Percentiles rank a stretch among this genome's conserved stretches.
These are phyloP conservation scores for Stictonetta naevosa DNA, from an alignment of 2,113 vertebrate genomes.

Conservation along the genomic window DNA sequence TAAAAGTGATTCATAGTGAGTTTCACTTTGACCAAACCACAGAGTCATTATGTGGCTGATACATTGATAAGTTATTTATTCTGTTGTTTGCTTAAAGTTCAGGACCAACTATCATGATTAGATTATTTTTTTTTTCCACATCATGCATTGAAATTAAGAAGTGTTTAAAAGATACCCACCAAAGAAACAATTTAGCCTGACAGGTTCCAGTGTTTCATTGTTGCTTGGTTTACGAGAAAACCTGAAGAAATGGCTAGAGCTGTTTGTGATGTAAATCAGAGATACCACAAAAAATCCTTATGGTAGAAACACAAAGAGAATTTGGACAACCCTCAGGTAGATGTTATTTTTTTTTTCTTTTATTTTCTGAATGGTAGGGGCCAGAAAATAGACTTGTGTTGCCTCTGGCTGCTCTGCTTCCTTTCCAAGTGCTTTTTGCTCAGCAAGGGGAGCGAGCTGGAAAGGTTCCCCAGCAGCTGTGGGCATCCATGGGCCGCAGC, in stretches of 20 bases:
- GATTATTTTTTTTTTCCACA: not conserved
- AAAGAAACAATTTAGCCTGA: not conserved
- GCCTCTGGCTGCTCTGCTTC: not conserved
- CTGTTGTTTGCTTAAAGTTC: not conserved
- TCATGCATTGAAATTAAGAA: not conserved
- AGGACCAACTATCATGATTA: not conserved
- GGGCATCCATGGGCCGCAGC: not conserved
- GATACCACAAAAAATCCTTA: not conserved
- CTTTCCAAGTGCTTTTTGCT: not conserved
- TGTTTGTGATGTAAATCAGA: not conserved
- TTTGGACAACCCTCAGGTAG: not conserved
- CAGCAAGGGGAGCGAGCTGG: not conserved
- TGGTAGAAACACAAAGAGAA: not conserved
- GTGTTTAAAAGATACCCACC: not conserved
- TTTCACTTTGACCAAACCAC: not conserved
- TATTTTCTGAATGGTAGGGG: not conserved
- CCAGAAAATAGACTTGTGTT: not conserved
- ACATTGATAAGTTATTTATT: not conserved
- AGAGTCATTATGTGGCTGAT: not conserved
- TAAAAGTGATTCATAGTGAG: not conserved
- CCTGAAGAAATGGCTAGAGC: not conserved
- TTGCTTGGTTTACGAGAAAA: not conserved
- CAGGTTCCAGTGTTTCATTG: not conserved
- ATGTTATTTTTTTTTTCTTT: not conserved
- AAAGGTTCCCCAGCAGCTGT: not conserved